These are phyloP conservation scores for Mythimna vitellina DNA, from an alignment of 2,888 invertebrate species.

Conservation along the genomic window DNA sequence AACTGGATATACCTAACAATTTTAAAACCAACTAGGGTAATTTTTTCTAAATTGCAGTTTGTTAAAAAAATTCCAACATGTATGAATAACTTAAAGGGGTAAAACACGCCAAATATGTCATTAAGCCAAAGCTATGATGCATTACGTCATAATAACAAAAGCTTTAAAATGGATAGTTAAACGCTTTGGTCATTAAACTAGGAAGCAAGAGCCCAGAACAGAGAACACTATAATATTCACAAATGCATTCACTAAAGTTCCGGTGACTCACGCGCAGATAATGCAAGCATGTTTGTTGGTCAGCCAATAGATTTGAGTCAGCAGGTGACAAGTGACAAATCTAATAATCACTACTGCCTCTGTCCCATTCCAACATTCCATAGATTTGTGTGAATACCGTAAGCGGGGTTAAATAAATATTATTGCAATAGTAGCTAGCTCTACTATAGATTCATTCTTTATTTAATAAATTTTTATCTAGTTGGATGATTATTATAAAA, in stretches of 20 bases:
- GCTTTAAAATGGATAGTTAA: conserved; percentile 50
- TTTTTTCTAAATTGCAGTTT: neutral
- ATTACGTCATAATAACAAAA: conserved; percentile 21
- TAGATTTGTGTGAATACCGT: neutral
- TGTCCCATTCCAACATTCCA: conserved; percentile 30
- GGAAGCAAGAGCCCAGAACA: conserved; percentile 32
- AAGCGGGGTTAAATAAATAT: neutral
- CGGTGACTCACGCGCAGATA: conserved; percentile 77
- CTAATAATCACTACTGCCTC: conserved; percentile 46
- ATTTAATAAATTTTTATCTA: neutral
- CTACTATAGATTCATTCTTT: neutral
- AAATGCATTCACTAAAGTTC: conserved; percentile 71
- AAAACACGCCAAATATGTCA: conserved; percentile 23
- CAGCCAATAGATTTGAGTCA: conserved; percentile 59
- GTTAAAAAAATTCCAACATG: neutral
- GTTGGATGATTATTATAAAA: too few relatives aligned
- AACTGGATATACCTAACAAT: neutral
- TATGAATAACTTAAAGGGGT: neutral
- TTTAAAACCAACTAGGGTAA: neutral
- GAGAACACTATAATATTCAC: conserved; percentile 60
- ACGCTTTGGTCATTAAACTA: conserved; percentile 56
- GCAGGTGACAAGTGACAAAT: conserved; percentile 65
- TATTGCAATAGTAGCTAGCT: neutral
- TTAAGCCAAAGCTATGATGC: conserved; percentile 13
- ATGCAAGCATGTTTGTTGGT: conserved; percentile 69